These are phyloP conservation scores for Xanthorhoe spadicearia DNA, from an alignment of 2,888 invertebrate genomes.

Conservation along the genomic window DNA sequence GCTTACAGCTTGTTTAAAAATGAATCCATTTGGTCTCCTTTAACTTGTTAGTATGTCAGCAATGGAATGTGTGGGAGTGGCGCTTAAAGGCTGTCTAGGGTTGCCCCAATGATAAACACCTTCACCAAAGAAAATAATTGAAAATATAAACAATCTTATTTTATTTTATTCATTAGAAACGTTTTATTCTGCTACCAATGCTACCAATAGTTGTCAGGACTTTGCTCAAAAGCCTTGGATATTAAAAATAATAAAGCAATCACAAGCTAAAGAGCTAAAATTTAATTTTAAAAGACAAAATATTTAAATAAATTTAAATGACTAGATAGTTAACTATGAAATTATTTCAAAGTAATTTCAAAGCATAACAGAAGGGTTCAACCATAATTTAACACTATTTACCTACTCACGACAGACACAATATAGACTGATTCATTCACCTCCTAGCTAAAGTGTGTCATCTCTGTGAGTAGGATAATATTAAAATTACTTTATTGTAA, in stretches of 20 bases:
- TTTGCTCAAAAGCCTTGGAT: too few species aligned
- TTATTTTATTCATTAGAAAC: too few species aligned
- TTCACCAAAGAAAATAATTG: too few species aligned
- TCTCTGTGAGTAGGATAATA: background rate
- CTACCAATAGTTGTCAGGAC: too few species aligned
- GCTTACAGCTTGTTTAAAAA: constrained; percentile 25
- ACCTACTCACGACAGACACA: constrained; percentile 54
- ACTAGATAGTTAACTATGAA: too few species aligned
- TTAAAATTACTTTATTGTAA: background rate
- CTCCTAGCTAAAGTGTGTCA: background rate
- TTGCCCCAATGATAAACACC: constrained; percentile 32
- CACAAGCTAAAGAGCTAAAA: too few species aligned
- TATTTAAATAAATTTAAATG: too few species aligned
- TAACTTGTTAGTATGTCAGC: constrained; percentile 56
- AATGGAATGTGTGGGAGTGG: constrained; percentile 74
- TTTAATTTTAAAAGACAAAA: too few species aligned
- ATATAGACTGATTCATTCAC: constrained; percentile 19
- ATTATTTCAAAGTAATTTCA: background rate
- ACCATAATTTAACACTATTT: constrained; percentile 43
- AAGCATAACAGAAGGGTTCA: constrained; percentile 23
- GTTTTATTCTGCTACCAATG: too few species aligned
- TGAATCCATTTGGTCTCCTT: constrained; percentile 28
- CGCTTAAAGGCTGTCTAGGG: constrained; percentile 37
- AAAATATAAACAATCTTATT: too few species aligned
- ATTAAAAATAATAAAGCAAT: too few species aligned